Percentiles rank a stretch among this genome's conserved stretches.
These are phyloP conservation scores for Pogoniulus pusillus DNA, from an alignment of 2,797 vertebrate genomes.

Conservation along the genomic window DNA sequence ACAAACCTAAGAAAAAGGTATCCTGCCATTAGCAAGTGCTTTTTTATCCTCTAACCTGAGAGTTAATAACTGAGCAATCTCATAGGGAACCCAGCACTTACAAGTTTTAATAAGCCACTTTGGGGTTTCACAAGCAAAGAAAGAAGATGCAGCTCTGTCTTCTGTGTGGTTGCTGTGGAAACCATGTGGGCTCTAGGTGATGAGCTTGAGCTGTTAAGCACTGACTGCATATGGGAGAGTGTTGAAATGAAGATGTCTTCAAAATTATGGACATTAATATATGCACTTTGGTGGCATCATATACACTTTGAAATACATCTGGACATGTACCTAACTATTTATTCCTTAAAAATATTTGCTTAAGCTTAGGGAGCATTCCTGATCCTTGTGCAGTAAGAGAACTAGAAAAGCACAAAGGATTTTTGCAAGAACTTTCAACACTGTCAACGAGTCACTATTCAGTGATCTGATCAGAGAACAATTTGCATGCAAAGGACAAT, in stretches of 20 bases:
- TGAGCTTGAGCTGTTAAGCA: slow-evolving; percentile 46
- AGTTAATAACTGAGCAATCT: slow-evolving; percentile 15
- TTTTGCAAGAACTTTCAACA: not conserved
- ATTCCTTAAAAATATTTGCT: not conserved
- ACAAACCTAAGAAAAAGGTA: not conserved
- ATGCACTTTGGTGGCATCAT: not conserved
- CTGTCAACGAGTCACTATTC: not conserved
- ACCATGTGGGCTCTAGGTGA: slow-evolving; percentile 56
- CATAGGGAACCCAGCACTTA: slow-evolving; percentile 20
- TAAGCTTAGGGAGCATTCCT: not conserved
- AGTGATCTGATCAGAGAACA: not conserved
- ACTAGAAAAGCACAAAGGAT: not conserved
- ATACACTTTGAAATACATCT: not conserved
- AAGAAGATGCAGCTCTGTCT: slow-evolving; percentile 40
- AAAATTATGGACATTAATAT: not conserved
- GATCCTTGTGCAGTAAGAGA: not conserved
- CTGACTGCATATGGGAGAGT: slow-evolving; percentile 15
- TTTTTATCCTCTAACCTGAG: not conserved
- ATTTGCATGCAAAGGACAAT: not conserved
- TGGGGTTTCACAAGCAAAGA: slow-evolving; percentile 52
- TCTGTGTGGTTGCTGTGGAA: slow-evolving; percentile 74
- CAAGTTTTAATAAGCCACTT: slow-evolving; percentile 50
- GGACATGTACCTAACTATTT: not conserved
- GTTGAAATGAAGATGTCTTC: slow-evolving; percentile 34
- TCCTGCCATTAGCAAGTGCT: not conserved